Base-by-base conservation (phyloP, 2,888 invertebrate species). In the Opisthograptis luteolata region DNA sequence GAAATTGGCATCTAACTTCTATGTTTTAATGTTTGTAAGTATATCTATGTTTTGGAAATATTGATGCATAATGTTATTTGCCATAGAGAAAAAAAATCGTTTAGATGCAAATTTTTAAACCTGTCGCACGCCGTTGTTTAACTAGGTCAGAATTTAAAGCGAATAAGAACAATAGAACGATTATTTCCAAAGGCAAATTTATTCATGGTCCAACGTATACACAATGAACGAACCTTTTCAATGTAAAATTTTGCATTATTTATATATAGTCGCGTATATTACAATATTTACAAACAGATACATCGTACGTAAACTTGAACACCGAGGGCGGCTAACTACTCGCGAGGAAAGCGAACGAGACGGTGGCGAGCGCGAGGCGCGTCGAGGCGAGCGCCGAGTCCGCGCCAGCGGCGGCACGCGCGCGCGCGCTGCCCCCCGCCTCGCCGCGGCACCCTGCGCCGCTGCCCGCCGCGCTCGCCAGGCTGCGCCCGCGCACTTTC, bases 401-500 rank as follows among this genome's bases (percentile, higher is more conserved):
- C 24, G 85, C 71, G 62, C 83, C 66, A 59, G 81, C 64, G 51
- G 86, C 65, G 36, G 83, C 68, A 32, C 84, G 68, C 22, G 81
- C 74, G 50, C 87, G 72, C 25, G 81, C 81, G 43, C 80, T 85
- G 7, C 84, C 89, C 1, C 82, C 86, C 27, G 79, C 76, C 60
- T 85, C 89, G 3, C 88, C 85, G 28, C 87, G 83, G 44, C 88
- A 87, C 44, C 79, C 83, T 12, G 81, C 81, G 27, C 55, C 79
- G 22, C 84, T 79, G 0, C 74, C 72, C 14, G 79, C 73, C 45
- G 84, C 88, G 46, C 82, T 92, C 53, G 92, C 93, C 92, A 97
- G 93, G 30, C 94, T 93, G 58, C 94, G 93, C 0, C 96, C 96
- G 61, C 96, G 96, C 59, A 95, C 93, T 78, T 96, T 95, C 65